These are phyloP conservation scores for Linyphia triangularis DNA, from an alignment of 2,888 invertebrate species.

Conservation along the genomic window DNA sequence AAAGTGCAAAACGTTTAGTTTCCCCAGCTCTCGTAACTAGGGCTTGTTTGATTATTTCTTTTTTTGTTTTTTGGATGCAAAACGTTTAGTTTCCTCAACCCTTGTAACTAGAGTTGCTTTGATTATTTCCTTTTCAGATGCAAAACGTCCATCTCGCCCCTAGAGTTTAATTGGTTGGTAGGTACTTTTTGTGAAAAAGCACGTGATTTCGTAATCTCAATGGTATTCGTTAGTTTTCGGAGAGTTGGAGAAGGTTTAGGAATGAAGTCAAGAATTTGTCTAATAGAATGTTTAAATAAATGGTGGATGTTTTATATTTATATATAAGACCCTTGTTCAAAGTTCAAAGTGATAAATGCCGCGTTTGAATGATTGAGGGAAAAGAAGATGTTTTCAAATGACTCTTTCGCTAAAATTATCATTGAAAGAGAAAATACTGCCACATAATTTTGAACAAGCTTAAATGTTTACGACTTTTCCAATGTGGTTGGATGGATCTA, in stretches of 20 bases:
- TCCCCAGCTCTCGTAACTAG: conserved; percentile 40
- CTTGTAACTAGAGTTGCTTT: conserved; percentile 35
- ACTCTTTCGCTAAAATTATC: no score
- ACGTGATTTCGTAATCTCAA: conserved; percentile 26
- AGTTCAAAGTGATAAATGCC: no score
- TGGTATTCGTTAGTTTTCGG: neutral
- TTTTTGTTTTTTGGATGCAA: conserved; percentile 18
- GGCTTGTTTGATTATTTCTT: conserved; percentile 10
- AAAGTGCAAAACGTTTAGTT: conserved; percentile 51
- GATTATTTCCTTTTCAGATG: conserved; percentile 14
- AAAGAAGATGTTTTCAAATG: no score
- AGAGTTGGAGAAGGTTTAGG: neutral
- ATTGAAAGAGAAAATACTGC: no score
- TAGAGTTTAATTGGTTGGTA: conserved; percentile 47
- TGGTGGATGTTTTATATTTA: no score
- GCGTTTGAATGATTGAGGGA: no score
- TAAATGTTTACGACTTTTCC: no score
- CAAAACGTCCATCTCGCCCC: conserved; percentile 4
- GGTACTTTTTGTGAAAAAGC: conserved; percentile 21
- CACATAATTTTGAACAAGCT: no score
- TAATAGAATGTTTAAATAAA: no score
- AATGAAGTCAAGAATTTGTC: no score
- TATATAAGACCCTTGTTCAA: no score
- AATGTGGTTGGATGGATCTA: no score
- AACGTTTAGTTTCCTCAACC: conserved; percentile 13